Evolutionary conservation across 2,113 vertebrate species (phyloP), one percentile per base, ranked within the genome.

Genomic region (Brienomyrus brachyistius): DNA sequence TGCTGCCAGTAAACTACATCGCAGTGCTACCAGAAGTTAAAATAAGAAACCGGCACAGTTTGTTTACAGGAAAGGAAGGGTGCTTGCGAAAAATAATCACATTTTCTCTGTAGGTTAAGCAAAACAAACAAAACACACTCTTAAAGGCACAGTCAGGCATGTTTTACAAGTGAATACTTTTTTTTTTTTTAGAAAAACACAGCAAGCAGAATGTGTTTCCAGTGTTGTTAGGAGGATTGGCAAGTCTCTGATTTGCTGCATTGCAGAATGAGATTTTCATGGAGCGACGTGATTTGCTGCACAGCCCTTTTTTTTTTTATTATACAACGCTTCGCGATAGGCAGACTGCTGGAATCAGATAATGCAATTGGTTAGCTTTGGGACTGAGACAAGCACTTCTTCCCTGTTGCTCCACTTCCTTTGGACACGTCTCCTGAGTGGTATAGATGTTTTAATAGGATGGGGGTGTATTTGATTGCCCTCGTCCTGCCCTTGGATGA

Each of bases 291-390:
- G 88, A 89, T 80, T 48, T 48, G 13, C 43, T 89, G 85, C 48
- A 54, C 50, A 89, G 21, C n/a, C 11, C 40, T 27, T 47, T 62
- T 51, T 52, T 48, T 48, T 2, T 40, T 40, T 40, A 80, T 23
- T 77, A 19, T 8, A 88, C n/a, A 47, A 45, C 31, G 17, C 48
- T 48, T 80, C 8, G 47, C 17, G 3, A 40, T 82, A 52, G 66
- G 66, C 66, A 40, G 15, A 31, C 17, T 89, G 66, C 50, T 40
- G 51, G 93, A 91, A 92, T 90, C 90, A 90, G 54, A 62, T 17
- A 45, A 40, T 88, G 87, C 48, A 91, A 94, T 93, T 95, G 95
- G 94, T 95, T 94, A 95, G 93, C 94, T 91, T 95, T 94, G 94
- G 94, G 94, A 91, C 52, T 43, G 21, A 88, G 84, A 92, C 94